Conservation (phyloP, 2,113 vertebrate genomes). For the Condylura cristata region DNA sequence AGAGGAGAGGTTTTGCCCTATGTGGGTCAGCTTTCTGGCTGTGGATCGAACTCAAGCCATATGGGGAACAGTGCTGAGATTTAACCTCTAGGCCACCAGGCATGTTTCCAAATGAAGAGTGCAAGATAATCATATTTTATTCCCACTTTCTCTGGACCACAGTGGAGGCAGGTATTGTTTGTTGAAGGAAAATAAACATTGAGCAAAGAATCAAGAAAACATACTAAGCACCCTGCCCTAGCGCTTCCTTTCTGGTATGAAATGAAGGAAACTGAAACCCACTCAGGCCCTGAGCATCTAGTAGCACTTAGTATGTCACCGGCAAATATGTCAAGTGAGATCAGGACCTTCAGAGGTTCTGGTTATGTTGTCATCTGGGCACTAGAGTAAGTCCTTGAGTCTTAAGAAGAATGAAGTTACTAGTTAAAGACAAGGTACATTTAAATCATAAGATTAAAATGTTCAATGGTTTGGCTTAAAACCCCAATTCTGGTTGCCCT, state of each 20-base stretch:
- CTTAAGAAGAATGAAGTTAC: not conserved
- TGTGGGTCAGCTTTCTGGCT: no score
- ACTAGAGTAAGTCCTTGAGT: not conserved
- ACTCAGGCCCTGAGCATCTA: not conserved
- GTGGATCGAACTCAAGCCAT: not conserved
- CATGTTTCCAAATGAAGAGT: not conserved
- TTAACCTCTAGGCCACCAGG: no score
- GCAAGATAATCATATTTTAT: not conserved
- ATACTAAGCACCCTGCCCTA: not conserved
- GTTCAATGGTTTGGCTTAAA: not conserved
- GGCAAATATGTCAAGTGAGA: not conserved
- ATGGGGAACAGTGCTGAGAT: no score
- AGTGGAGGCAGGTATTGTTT: not conserved
- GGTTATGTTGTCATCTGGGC: not conserved
- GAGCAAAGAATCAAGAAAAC: not conserved
- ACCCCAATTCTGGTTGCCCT: slow-evolving; percentile 8
- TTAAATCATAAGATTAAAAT: slow-evolving; percentile 41
- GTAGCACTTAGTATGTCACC: not conserved
- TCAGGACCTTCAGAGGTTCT: slow-evolving; percentile 5
- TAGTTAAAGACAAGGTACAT: slow-evolving; percentile 9
- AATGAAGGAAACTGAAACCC: not conserved
- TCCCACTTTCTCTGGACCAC: not conserved
- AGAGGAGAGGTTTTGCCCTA: no score
- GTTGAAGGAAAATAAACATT: slow-evolving; percentile 47
- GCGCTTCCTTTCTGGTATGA: not conserved